Percentiles rank a stretch among this genome's conserved stretches.
phyloP scores from a whole-genome alignment of 2,797 vertebrate species.

The Novumbra hubbsi region DNA sequence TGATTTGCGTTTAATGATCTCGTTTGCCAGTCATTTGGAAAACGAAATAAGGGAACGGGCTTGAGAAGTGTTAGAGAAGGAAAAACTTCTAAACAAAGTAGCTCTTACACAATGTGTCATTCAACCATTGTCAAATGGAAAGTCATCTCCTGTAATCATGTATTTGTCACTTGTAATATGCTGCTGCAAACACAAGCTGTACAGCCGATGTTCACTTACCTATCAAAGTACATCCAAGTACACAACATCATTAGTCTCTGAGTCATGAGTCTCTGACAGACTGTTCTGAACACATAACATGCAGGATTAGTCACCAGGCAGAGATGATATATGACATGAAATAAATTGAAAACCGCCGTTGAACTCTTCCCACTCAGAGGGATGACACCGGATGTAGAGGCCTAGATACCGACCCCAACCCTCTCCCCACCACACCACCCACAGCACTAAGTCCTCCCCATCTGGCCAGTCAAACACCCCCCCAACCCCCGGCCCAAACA shows the following conservation, averaged over 20 bases:
- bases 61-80: slow-evolving; percentile 8
- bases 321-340: background rate
- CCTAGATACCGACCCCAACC: slow-evolving; percentile 16
- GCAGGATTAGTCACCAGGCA: background rate
- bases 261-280: background rate
- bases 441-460: slow-evolving; percentile 25
- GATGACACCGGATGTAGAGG: slow-evolving; percentile 33
- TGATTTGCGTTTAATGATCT: slow-evolving; percentile 59
- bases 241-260: background rate
- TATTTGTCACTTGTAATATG: background rate
- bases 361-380: slow-evolving; percentile 13
- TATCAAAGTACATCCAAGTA: background rate
- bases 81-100: slow-evolving; percentile 25
- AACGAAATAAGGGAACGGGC: slow-evolving; percentile 31
- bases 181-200: background rate
- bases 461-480: slow-evolving; percentile 18
- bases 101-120: slow-evolving; percentile 17
- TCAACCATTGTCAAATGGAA: slow-evolving; percentile 6
- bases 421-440: slow-evolving; percentile 15
- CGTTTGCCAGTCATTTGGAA: slow-evolving; percentile 48
- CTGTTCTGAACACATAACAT: background rate
- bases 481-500: slow-evolving; percentile 28
- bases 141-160: background rate
- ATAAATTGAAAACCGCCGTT: background rate
- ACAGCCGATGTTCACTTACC: background rate